Evolutionary conservation across 2,797 vertebrate species (phyloP), one percentile per base, ranked within the genome.

Genomic region (Poecilia wingei): DNA sequence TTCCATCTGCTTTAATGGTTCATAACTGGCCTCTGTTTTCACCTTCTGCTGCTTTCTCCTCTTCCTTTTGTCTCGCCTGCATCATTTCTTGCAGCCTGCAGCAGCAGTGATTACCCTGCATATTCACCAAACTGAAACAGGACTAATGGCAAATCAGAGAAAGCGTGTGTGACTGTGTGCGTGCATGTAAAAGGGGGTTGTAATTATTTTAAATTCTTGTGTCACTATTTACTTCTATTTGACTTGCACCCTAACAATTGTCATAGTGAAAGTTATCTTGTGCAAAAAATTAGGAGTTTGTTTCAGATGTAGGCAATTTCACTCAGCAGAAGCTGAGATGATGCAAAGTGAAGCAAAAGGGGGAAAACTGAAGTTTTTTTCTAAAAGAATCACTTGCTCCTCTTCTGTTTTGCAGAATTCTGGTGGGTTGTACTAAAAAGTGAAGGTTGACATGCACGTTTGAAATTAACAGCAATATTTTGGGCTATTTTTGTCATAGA

Each of bases 1-100:
- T 80, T 77, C 82, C 55, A 61, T 88, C 71, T 83, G 72, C 33
- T 25, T 74, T 53, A 74, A 53, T 55, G 72, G 49, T 41, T 39
- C 10, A 53, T 53, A 74, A 39, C 71, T 72, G 20, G 9, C 31
- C 71, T 73, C 71, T 22, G 47, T 53, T 73, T 73, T 51, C 20
- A 39, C 16, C 47, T 39, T 51, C 45, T 69, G 76, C 69, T 61
- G 47, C 66, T 49, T 69, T 61, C 47, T 72, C 61, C 20, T 79
- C 76, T 73, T 7, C 12, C 59, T 73, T 66, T 77, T 71, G 28
- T 64, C 66, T 77, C 41, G 9, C 13, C 3, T 33, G 74, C 36
- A n/a, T 57, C 5, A 28, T 74, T 41, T 41, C 51, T 57, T 57
- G 72, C 72, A 9, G 51, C 72, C 51, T 74, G 51, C 51, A 18